Evolutionary conservation across 1,140 invertebrate species (phyloP), one percentile per base, ranked within the genome.

Genomic region (Helicoverpa armigera): DNA sequence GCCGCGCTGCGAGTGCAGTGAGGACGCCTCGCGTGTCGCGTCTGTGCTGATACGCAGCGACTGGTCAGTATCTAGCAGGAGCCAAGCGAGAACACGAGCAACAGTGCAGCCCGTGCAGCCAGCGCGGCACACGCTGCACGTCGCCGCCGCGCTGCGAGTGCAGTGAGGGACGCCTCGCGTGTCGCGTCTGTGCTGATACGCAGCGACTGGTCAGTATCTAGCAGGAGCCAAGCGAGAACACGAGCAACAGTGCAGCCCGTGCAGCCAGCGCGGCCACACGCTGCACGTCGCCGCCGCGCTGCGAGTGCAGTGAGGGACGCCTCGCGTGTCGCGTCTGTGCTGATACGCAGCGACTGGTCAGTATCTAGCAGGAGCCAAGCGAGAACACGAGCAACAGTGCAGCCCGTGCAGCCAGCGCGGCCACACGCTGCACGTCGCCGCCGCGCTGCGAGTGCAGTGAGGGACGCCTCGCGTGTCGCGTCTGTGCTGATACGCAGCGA

Each of bases 401-500:
- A 18, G 88, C 87, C 2, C 88, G 92, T 2, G 88, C 85, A 1
- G 90, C 90, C 16, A 83, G 73, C n/a, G 74, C 84, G 0, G 82
- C 80, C 51, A 74, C 82, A 50, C 74, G 81, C 3, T 89, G 91
- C 77, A 60, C 74, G 61, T 65, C 74, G 69, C 80, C 90, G 69
- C 89, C 91, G 76, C 88, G 90, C 86, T 95, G 94, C 89, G 94
- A 94, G 88, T 94, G 94, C 80, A 88, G 91, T 82, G 86, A 83
- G 65, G 87, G 87, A 7, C 54, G 86, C 0, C 89, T 94, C 73
- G 86, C 89, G 75, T 95, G 94, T 83, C 80, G 90, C 2, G 90
- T 88, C 18, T 94, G 93, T 82, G 79, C 82, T 48, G 84, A 84
- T 53, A 75, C 74, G 13, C 58, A 81, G 70, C 31, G 83, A 84